A percentile compares a stretch with the other conserved stretches of the same genome.
These are phyloP conservation scores for Epistrophe eligans DNA, from an alignment of 2,888 invertebrate genomes.

Conservation along the genomic window DNA sequence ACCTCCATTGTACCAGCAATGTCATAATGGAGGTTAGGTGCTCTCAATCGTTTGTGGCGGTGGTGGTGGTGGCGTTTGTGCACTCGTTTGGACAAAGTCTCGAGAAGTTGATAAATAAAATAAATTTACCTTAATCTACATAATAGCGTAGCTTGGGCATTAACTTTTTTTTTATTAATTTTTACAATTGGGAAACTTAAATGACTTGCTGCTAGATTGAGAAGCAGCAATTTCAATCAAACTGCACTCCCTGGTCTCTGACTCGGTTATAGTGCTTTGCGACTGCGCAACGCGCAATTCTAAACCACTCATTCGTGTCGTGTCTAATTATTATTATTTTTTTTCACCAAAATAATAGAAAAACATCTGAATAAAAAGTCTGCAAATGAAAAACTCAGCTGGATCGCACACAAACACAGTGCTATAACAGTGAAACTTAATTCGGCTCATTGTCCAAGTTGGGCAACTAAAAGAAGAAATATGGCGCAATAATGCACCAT, in stretches of 20 bases:
- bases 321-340: conserved; percentile 56
- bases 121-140: conserved; percentile 21
- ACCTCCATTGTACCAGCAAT: conserved; percentile 3
- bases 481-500: conserved; percentile 56
- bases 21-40: neutral
- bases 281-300: conserved; percentile 68
- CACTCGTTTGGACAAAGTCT: conserved; percentile 27
- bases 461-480: conserved; percentile 59
- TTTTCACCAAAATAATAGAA: conserved; percentile 52
- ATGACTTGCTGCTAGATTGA: conserved; percentile 15
- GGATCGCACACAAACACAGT: neutral
- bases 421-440: conserved; percentile 51
- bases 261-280: conserved; percentile 11
- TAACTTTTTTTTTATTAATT: neutral
- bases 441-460: conserved; percentile 68
- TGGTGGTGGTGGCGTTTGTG: neutral
- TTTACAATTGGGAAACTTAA: conserved; percentile 48
- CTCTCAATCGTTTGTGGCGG: conserved; percentile 13
- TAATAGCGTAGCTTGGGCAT: conserved; percentile 15
- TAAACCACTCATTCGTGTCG: conserved; percentile 67
- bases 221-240: conserved; percentile 20
- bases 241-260: conserved; percentile 14
- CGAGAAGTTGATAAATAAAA: conserved; percentile 40
- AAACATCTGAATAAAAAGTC: neutral
- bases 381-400: conserved; percentile 42